Evolutionary conservation across 1,140 invertebrate genomes (phyloP), one percentile per base, ranked within the genome.

Genomic region (Macrotrachela quadricornifera): DNA sequence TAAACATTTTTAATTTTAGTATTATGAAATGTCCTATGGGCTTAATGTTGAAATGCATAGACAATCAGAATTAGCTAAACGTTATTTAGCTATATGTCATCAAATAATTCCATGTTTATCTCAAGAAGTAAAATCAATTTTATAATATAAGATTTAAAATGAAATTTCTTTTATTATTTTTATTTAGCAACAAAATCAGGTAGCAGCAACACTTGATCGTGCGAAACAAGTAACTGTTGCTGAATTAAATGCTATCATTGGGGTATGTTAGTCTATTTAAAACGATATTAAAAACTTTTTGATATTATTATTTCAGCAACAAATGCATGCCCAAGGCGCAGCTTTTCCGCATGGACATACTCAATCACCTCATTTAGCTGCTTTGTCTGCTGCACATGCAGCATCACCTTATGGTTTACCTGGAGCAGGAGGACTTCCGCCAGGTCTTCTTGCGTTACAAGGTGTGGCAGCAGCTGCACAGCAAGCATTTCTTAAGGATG

Each of bases 41-140:
- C 78, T 96, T 66, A 95, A 95, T 73, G 87, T 95, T 62, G 92
- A 97, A 78, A 92, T 96, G 86, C 88, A 94, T 73, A 96, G 96
- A 79, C 92, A 94, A 81, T 91, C 85, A 71, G 91, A 97, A 77
- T 94, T 95, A 65, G 85, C 84, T 38, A 96, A 96, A 74, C 78
- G 91, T 71, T 75, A 95, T 66, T 92, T 87, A 71, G 85, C 85
- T 57, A 90, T 95, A 64, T 88, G 92, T 66, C 84, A 81, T 57
- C 90, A 96, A 74, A 83, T 95, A 61, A 76, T 95, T 69, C 88
- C 90, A 59, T 92, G 88, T 72, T 77, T 96, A 61, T 85, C 85
- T 57, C 86, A 91, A 76, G 90, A 94, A 71, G 77, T 77, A 64
- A 73, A 72, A 65, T 39, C 14, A 30, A 6, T 12, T 16, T 8